Evolutionary conservation across 2,113 vertebrate species (phyloP).

Genomic region (Cochlearius cochlearius): DNA sequence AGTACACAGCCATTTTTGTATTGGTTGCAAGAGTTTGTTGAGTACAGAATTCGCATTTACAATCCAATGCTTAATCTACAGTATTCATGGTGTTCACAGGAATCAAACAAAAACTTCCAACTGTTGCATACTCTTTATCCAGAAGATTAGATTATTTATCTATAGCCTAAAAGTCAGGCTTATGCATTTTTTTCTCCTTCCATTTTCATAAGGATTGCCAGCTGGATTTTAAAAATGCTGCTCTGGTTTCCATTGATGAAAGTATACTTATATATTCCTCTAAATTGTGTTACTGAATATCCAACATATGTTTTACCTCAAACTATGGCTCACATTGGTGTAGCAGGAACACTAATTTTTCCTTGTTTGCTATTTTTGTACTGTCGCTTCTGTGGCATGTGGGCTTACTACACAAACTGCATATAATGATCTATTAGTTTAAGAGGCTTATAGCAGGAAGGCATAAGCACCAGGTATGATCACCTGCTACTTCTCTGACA

Average conservation of each 20-base stretch:
- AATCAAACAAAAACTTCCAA: not conserved
- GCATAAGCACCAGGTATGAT: not conserved
- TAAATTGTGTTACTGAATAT: not conserved
- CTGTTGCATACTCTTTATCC: not conserved
- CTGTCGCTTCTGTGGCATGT: not conserved
- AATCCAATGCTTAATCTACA: not conserved
- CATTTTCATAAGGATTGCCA: not conserved
- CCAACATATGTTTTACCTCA: not conserved
- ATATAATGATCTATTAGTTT: not conserved
- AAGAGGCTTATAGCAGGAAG: not conserved
- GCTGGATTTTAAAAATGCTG: not conserved
- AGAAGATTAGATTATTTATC: not conserved
- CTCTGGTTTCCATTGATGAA: not conserved
- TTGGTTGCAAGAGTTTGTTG: not conserved
- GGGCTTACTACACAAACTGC: not conserved
- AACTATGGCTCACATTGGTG: not conserved
- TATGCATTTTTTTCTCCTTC: not conserved
- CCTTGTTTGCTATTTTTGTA: not conserved
- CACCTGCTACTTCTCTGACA: not conserved
- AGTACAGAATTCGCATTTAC: not conserved
- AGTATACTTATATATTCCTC: not conserved
- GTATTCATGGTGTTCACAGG: not conserved
- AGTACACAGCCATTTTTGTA: not conserved
- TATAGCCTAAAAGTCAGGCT: not conserved
- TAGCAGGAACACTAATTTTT: not conserved